Evolutionary conservation across 2,113 vertebrate species (phyloP).

Genomic region (Sterrhoptilus dennistouni): DNA sequence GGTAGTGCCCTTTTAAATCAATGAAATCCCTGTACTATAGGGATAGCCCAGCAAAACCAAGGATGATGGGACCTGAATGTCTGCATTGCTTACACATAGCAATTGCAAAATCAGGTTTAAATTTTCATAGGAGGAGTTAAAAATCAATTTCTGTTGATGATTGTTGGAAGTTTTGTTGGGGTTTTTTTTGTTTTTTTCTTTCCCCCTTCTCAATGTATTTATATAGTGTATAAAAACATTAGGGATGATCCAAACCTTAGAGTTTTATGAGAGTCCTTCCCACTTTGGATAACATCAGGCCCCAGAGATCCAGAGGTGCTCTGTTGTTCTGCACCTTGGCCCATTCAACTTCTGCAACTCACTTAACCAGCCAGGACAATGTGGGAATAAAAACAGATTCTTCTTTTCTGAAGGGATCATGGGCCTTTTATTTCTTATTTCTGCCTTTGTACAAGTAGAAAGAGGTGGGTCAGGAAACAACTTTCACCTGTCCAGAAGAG

Average conservation of each 20-base stretch:
- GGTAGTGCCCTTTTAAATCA: not conserved
- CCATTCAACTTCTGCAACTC: not conserved
- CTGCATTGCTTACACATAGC: not conserved
- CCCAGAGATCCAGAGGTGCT: not conserved
- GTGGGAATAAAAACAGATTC: not conserved
- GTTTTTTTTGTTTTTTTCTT: not conserved
- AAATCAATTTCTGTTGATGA: not conserved
- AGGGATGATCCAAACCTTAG: not conserved
- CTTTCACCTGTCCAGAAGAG: not conserved
- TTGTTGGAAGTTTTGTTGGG: not conserved
- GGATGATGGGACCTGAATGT: not conserved
- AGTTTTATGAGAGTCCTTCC: not conserved
- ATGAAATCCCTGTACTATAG: not conserved
- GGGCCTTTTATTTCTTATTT: not conserved
- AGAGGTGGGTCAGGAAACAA: not conserved
- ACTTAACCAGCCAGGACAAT: not conserved
- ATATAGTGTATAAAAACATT: not conserved
- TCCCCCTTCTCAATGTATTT: not conserved
- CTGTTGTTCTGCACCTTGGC: not conserved
- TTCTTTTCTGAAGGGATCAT: not conserved
- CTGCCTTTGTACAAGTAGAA: not conserved
- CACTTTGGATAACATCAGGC: not conserved
- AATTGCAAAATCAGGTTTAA: not conserved
- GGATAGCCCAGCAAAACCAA: not conserved
- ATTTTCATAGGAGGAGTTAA: not conserved